Evolutionary conservation across 2,888 invertebrate genomes (phyloP).

Genomic region (Crioceris asparagi): DNA sequence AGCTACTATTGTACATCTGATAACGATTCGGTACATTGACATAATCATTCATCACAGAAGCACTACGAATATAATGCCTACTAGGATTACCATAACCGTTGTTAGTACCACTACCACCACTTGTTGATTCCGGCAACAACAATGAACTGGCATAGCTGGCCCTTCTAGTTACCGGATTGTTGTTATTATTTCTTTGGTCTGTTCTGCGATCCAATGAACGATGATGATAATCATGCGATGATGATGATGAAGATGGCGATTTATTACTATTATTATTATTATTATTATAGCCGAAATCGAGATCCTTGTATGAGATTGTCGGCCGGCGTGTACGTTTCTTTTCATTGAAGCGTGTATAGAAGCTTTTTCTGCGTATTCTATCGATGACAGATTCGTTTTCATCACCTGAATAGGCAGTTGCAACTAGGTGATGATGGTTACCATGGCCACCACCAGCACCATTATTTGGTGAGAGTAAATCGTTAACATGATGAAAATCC

Average conservation of each 20-base stretch:
- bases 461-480: slow-evolving; percentile 36
- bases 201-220: slow-evolving; percentile 30
- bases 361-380: slow-evolving; percentile 78
- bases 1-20: slow-evolving; percentile 34
- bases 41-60: slow-evolving; percentile 32
- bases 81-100: no score
- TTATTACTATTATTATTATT: slow-evolving; percentile 9
- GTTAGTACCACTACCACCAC: slow-evolving; percentile 22
- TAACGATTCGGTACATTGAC: slow-evolving; percentile 35
- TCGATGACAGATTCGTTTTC: slow-evolving; percentile 64
- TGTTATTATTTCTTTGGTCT: slow-evolving; percentile 25
- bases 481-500: slow-evolving; percentile 34
- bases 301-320: slow-evolving; percentile 43
- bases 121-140: slow-evolving; percentile 4
- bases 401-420: slow-evolving; percentile 35
- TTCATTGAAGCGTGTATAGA: slow-evolving; percentile 81
- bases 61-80: slow-evolving; percentile 29
- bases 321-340: slow-evolving; percentile 62
- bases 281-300: slow-evolving; percentile 28
- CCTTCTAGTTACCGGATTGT: slow-evolving; percentile 22
- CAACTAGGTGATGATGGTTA: no score
- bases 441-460: no score
- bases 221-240: no score
- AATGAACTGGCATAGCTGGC: slow-evolving; percentile 3
- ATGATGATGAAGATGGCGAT: not conserved